Evolutionary conservation across 2,113 vertebrate genomes (phyloP).

Genomic region (Menura novaehollandiae): DNA sequence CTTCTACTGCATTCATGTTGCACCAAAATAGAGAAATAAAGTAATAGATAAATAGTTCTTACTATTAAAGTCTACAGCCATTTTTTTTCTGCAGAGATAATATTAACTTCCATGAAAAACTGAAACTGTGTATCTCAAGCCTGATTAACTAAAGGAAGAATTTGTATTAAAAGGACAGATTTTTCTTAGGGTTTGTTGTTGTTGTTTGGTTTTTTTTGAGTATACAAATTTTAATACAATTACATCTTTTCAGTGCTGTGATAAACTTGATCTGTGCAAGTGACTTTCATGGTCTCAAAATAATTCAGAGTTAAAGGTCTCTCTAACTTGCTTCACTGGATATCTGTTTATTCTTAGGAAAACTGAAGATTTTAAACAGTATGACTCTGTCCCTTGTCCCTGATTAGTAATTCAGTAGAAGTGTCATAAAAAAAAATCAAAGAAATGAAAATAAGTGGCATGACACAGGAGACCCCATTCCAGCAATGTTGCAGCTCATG

Average conservation of each 20-base stretch:
- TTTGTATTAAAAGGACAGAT: not conserved
- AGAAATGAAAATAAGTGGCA: constrained; percentile 64
- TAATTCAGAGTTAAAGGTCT: constrained; percentile 32
- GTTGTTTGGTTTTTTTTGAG: not conserved
- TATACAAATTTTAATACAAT: not conserved
- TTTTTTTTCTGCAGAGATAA: not conserved
- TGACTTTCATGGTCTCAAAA: constrained; percentile 26
- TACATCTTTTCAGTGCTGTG: not conserved
- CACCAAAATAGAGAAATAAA: not conserved
- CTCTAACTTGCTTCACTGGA: constrained; percentile 32
- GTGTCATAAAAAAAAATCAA: constrained; percentile 54
- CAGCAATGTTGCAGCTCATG: constrained; percentile 43
- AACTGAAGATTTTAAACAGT: constrained; percentile 56
- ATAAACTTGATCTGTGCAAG: not conserved
- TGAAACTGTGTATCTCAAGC: not conserved
- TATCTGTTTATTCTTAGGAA: constrained; percentile 51
- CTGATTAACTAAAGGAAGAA: not conserved
- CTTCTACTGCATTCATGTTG: not conserved
- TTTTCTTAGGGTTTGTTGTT: not conserved
- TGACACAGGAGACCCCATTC: constrained; percentile 50
- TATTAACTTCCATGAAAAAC: not conserved
- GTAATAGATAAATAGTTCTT: not conserved
- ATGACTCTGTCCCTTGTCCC: constrained; percentile 55
- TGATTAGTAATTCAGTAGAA: constrained; percentile 60
- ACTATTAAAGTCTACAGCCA: not conserved